Conservation (phyloP, 2,888 invertebrate species). For the Brachyopa scutellaris region DNA sequence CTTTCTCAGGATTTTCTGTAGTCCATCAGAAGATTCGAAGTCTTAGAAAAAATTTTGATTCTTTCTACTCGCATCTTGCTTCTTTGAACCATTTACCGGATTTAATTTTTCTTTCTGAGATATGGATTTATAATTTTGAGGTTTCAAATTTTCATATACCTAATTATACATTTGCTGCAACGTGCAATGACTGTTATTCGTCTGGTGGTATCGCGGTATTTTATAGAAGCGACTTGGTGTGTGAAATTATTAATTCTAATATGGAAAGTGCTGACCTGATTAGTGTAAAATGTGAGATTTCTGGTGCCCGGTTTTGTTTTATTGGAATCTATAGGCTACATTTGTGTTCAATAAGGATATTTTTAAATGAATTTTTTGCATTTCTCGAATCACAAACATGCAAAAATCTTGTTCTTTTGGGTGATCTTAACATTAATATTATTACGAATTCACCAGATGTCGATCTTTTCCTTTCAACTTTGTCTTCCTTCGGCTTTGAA, state of each 20-base stretch:
- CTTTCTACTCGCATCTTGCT: slow-evolving; percentile 3
- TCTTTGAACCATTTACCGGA: slow-evolving; percentile 9
- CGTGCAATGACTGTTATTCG: slow-evolving; percentile 5
- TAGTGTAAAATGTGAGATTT: slow-evolving; percentile 12
- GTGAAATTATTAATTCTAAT: too few species aligned
- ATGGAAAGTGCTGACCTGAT: neutral
- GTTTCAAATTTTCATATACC: neutral
- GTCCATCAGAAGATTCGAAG: slow-evolving; percentile 27
- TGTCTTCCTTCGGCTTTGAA: too few species aligned
- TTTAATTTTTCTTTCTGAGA: neutral
- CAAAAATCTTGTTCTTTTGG: slow-evolving; percentile 1
- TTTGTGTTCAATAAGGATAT: neutral
- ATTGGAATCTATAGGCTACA: slow-evolving; percentile 14
- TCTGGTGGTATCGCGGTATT: neutral
- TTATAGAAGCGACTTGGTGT: too few species aligned
- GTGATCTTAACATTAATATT: slow-evolving; percentile 8
- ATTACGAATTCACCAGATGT: neutral
- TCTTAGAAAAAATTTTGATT: slow-evolving; percentile 5
- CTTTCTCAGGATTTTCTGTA: slow-evolving; percentile 3
- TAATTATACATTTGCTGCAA: neutral
- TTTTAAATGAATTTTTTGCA: slow-evolving; percentile 5
- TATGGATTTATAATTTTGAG: too few species aligned
- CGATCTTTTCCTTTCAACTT: neutral
- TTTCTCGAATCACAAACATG: slow-evolving; percentile 5
- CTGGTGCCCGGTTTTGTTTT: neutral